Evolutionary conservation across 1,140 invertebrate species (phyloP).

Genomic region (Lordiphosa stackelbergi): DNA sequence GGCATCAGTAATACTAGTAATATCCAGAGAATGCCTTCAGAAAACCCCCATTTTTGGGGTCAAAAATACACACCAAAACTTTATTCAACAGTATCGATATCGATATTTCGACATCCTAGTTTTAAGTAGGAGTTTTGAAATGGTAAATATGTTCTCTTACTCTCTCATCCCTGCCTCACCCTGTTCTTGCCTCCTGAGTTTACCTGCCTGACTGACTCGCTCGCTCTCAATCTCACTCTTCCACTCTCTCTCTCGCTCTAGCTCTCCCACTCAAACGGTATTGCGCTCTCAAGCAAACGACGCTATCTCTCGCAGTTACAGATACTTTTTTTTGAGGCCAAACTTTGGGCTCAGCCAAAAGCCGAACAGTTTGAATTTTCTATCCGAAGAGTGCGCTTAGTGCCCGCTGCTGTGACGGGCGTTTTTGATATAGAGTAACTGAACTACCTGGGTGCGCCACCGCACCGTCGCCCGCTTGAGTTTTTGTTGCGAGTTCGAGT

Average conservation of each 20-base stretch:
- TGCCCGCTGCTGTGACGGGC: slow-evolving; percentile 69
- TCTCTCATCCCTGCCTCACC: too few species aligned
- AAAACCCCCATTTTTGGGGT: too few species aligned
- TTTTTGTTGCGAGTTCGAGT: slow-evolving; percentile 6
- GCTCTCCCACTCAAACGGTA: background rate
- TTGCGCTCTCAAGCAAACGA: background rate
- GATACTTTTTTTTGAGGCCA: slow-evolving; percentile 17
- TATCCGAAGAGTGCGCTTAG: slow-evolving; percentile 73
- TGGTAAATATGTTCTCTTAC: too few species aligned
- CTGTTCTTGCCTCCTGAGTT: too few species aligned
- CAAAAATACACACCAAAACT: too few species aligned
- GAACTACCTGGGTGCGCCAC: slow-evolving; percentile 34
- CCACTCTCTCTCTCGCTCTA: slow-evolving; percentile 3
- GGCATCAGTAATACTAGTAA: too few species aligned
- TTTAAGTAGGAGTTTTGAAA: too few species aligned
- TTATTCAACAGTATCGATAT: too few species aligned
- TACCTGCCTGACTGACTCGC: slow-evolving; percentile 3
- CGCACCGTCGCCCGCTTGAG: slow-evolving; percentile 9
- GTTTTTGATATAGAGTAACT: slow-evolving; percentile 25
- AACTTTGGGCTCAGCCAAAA: slow-evolving; percentile 45
- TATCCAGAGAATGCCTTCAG: too few species aligned
- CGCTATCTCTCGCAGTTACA: slow-evolving; percentile 9
- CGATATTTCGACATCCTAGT: too few species aligned
- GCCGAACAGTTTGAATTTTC: slow-evolving; percentile 67
- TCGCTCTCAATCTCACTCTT: slow-evolving; percentile 1